phyloP scores from a whole-genome alignment of 2,888 invertebrate species.

The Stenodera caucasica region DNA sequence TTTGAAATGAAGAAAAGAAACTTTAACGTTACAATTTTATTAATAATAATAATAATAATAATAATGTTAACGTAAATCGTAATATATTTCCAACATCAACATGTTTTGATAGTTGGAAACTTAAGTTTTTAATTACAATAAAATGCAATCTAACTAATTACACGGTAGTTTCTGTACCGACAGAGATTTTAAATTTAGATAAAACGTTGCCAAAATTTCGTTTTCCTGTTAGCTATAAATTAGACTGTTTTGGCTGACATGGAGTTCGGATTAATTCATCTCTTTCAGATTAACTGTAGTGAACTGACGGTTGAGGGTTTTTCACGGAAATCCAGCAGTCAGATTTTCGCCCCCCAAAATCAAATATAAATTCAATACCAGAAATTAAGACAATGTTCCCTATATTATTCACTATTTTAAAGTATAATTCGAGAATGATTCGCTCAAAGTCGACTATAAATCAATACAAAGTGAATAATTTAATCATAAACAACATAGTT shows the following conservation, averaged over 20 bases:
- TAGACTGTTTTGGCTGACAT: constrained; percentile 54
- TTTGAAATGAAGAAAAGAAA: no score
- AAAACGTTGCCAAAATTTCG: constrained; percentile 58
- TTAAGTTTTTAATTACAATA: constrained; percentile 53
- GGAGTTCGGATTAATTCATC: constrained; percentile 57
- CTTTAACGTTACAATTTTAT: no score
- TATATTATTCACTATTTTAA: no score
- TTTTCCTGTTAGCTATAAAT: constrained; percentile 54
- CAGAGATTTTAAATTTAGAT: constrained; percentile 58
- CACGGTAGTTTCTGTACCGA: constrained; percentile 50
- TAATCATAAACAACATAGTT: constrained; percentile 27
- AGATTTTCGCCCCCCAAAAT: no score
- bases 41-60: no score
- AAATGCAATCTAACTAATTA: constrained; percentile 55
- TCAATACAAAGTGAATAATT: constrained; percentile 33
- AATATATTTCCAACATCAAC: constrained; percentile 31
- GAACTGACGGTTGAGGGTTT: constrained; percentile 51
- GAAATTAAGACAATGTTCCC: neutral
- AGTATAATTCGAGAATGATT: constrained; percentile 32
- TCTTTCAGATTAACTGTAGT: constrained; percentile 56
- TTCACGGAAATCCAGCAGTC: constrained; percentile 30
- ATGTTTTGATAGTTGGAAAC: constrained; percentile 45
- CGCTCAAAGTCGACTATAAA: constrained; percentile 28
- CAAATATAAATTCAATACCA: neutral
- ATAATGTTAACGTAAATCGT: no score